Percentiles rank a stretch among this genome's conserved stretches.
phyloP scores from a whole-genome alignment of 2,888 invertebrate genomes.

The Synanthedon vespiformis region DNA sequence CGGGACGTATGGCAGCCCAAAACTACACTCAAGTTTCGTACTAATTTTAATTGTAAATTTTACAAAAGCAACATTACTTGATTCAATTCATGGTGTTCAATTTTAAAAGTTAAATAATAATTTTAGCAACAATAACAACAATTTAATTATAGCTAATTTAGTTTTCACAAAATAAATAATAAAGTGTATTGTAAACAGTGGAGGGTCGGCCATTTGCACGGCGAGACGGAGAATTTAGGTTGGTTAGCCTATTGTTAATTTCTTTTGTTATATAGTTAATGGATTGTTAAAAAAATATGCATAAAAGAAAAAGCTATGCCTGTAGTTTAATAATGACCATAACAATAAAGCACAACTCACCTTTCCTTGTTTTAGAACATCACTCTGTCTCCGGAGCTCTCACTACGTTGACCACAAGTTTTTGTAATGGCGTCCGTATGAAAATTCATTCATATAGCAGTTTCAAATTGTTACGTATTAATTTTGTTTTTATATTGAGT shows the following conservation, averaged over 20 bases:
- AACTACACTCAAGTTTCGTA: too few species aligned
- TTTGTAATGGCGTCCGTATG: slow-evolving; percentile 65
- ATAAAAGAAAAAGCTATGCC: slow-evolving; percentile 37
- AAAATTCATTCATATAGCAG: slow-evolving; percentile 47
- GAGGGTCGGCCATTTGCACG: slow-evolving; percentile 80
- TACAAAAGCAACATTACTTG: slow-evolving; percentile 9
- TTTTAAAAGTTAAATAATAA: slow-evolving; percentile 15
- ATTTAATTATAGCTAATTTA: too few species aligned
- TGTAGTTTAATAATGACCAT: slow-evolving; percentile 35
- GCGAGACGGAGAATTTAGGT: slow-evolving; percentile 75
- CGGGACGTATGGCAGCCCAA: too few species aligned
- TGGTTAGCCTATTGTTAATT: slow-evolving; percentile 58
- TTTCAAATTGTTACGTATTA: slow-evolving; percentile 36
- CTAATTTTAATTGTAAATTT: background rate
- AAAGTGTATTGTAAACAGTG: slow-evolving; percentile 71
- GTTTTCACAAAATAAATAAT: slow-evolving; percentile 5
- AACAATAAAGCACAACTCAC: slow-evolving; percentile 56
- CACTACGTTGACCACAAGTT: slow-evolving; percentile 57
- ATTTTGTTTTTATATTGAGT: slow-evolving; percentile 19
- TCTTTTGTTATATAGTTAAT: slow-evolving; percentile 55
- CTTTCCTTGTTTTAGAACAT: slow-evolving; percentile 66
- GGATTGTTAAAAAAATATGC: slow-evolving; percentile 52
- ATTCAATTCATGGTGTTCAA: slow-evolving; percentile 30
- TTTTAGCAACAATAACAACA: slow-evolving; percentile 20
- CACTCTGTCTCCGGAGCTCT: slow-evolving; percentile 65